A percentile compares a stretch with the other conserved stretches of the same genome.
Evolutionary conservation across 2,888 invertebrate species (phyloP).

Genomic region (Enoplolaimus lenunculus): DNA sequence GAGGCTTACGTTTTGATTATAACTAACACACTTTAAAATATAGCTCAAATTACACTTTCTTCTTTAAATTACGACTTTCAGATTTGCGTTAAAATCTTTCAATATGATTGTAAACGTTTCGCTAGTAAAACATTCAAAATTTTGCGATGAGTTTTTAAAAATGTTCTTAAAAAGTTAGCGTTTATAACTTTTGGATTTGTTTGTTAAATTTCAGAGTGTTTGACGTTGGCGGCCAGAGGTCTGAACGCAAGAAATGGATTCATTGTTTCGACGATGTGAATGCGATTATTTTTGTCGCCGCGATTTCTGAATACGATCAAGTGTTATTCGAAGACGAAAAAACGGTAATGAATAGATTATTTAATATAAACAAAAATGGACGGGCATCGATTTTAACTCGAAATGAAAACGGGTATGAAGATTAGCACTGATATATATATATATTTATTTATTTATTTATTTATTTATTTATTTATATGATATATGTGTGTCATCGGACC

Average conservation of each 20-base stretch:
- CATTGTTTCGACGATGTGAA: slow-evolving; percentile 33
- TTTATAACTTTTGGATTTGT: background rate
- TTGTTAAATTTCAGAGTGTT: slow-evolving; percentile 32
- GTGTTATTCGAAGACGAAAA: slow-evolving; percentile 95
- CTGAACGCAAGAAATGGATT: too few species aligned
- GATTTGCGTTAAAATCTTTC: too few species aligned
- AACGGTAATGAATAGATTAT: slow-evolving; percentile 57
- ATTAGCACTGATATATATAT: background rate
- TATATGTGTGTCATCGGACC: too few species aligned
- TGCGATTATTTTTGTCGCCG: slow-evolving; percentile 94
- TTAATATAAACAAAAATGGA: background rate
- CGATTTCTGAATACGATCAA: slow-evolving; percentile 65
- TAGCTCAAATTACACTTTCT: too few species aligned
- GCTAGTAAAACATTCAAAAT: too few species aligned
- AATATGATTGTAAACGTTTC: too few species aligned
- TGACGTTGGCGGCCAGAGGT: slow-evolving; percentile 39
- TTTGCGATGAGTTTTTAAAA: too few species aligned
- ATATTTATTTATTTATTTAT: background rate
- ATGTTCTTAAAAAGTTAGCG: too few species aligned
- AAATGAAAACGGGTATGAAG: slow-evolving; percentile 20
- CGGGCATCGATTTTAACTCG: background rate
- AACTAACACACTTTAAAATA: too few species aligned
- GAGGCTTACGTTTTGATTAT: too few species aligned
- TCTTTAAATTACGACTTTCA: too few species aligned
- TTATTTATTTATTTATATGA: background rate